phyloP scores from a whole-genome alignment of 2,797 vertebrate species.

The Cynodonichthys magdalenae region DNA sequence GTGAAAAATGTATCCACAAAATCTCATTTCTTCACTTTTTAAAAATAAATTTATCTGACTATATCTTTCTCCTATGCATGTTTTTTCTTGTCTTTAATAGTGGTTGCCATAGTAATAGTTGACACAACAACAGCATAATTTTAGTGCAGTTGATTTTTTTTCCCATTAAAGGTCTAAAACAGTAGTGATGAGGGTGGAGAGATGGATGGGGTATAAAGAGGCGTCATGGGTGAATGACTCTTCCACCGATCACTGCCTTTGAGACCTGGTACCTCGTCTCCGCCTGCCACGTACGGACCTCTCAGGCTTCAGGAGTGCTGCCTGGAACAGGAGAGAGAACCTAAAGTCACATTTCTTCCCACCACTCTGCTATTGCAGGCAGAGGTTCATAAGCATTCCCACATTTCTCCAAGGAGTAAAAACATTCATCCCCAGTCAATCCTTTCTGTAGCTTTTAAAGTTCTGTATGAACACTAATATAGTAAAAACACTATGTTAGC shows the following conservation, averaged over 20 bases:
- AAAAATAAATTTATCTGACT: slow-evolving; percentile 62
- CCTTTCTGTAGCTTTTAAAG: neutral
- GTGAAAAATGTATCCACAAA: slow-evolving; percentile 64
- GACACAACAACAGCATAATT: slow-evolving; percentile 69
- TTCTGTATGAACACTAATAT: too few species aligned
- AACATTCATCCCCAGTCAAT: neutral
- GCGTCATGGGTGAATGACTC: slow-evolving; percentile 49
- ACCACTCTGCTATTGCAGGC: neutral
- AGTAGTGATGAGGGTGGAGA: slow-evolving; percentile 57
- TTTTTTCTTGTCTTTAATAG: slow-evolving; percentile 42
- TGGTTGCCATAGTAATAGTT: slow-evolving; percentile 69
- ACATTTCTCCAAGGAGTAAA: too few species aligned
- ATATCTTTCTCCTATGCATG: slow-evolving; percentile 56
- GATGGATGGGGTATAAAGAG: slow-evolving; percentile 30
- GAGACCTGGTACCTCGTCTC: slow-evolving; percentile 80
- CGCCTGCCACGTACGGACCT: slow-evolving; percentile 80
- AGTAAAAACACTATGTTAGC: too few species aligned
- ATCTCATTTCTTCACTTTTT: slow-evolving; percentile 29
- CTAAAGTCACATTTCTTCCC: slow-evolving; percentile 5
- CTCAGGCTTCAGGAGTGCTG: slow-evolving; percentile 76
- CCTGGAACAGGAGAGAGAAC: slow-evolving; percentile 50
- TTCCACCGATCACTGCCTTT: slow-evolving; percentile 73
- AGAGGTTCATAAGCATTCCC: too few species aligned
- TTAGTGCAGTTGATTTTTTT: slow-evolving; percentile 70
- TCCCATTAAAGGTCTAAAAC: slow-evolving; percentile 38